Base-by-base conservation (phyloP, 1,140 invertebrate genomes). In the Hypsibius dujardini region DNA sequence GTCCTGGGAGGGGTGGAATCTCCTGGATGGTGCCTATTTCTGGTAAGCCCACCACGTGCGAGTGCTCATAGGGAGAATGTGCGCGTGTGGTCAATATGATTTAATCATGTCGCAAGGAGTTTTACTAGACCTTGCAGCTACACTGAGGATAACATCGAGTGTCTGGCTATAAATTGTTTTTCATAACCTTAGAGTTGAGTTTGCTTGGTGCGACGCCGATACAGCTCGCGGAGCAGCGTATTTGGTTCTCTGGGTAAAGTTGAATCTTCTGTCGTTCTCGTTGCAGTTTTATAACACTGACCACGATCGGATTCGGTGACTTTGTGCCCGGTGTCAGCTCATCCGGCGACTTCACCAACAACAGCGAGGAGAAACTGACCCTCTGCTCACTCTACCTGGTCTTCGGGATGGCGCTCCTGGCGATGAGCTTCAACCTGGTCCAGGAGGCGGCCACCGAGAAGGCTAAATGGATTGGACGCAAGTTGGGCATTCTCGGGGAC, bases 341-440 rank as follows among this genome's bases (percentile, higher is more conserved):
- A 3, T 14, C 7, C 62, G 62, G 62, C 12, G 7, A 3, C 62
- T 71, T 76, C 81, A 87, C 74, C 85, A 90, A 69, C 79, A 85
- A 72, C 73, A 76, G 79, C 59, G 78, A 82, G 74, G 78, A 81
- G 40, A 83, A 84, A 74, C 75, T 96, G 73, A 90, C 92, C 0
- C 84, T 96, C 40, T 93, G 90, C 76, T 91, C 90, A 0, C 78
- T 95, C 62, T 96, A 96, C 82, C 81, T 95, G 59, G 87, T 97
- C 82, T 85, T 96, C 71, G 94, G 95, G 47, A 97, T 97, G 92
- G 95, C 95, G 1, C 82, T 98, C 2, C 89, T 97, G 70, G 94
- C 94, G 74, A 98, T 98, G 95, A 97, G 92, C 80, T 98, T 98
- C 82, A 95, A 97, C 82, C 84, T 98, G 46, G 95, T 95, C 90